Conservation (phyloP, 2,797 vertebrate genomes). For the Etheostoma nigrum region DNA sequence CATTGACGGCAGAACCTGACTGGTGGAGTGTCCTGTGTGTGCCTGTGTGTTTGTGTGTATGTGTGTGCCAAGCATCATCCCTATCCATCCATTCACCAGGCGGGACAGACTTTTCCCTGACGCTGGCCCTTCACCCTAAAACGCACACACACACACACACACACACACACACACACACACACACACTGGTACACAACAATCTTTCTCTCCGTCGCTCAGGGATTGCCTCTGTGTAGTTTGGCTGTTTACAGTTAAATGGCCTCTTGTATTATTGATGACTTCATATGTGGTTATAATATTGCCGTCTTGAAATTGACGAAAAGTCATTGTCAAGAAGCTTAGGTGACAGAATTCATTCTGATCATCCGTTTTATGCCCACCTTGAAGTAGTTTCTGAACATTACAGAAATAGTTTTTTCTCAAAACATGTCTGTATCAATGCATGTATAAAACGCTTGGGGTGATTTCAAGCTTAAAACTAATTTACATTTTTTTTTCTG, state of each 20-base stretch:
- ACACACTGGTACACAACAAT: slow-evolving; percentile 73
- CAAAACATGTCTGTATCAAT: slow-evolving; percentile 38
- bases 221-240: slow-evolving; percentile 79
- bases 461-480: slow-evolving; percentile 46
- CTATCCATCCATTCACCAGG: slow-evolving; percentile 77
- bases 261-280: slow-evolving; percentile 86
- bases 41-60: slow-evolving; percentile 51
- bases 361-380: slow-evolving; percentile 49
- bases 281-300: slow-evolving; percentile 81
- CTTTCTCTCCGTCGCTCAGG: slow-evolving; percentile 64
- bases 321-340: slow-evolving; percentile 69
- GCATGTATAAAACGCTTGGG: slow-evolving; percentile 31
- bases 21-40: slow-evolving; percentile 74
- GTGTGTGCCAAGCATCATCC: slow-evolving; percentile 64
- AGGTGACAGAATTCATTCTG: slow-evolving; percentile 58
- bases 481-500: slow-evolving; percentile 36
- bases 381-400: slow-evolving; percentile 43
- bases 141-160: slow-evolving; percentile 24
- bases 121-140: slow-evolving; percentile 49
- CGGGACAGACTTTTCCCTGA: slow-evolving; percentile 67
- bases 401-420: slow-evolving; percentile 33
- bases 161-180: slow-evolving; percentile 64
- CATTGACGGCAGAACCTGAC: slow-evolving; percentile 84
- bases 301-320: slow-evolving; percentile 68
- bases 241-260: slow-evolving; percentile 85